These are phyloP conservation scores for Crotalus viridis DNA, from an alignment of 2,113 vertebrate genomes.

Conservation along the genomic window DNA sequence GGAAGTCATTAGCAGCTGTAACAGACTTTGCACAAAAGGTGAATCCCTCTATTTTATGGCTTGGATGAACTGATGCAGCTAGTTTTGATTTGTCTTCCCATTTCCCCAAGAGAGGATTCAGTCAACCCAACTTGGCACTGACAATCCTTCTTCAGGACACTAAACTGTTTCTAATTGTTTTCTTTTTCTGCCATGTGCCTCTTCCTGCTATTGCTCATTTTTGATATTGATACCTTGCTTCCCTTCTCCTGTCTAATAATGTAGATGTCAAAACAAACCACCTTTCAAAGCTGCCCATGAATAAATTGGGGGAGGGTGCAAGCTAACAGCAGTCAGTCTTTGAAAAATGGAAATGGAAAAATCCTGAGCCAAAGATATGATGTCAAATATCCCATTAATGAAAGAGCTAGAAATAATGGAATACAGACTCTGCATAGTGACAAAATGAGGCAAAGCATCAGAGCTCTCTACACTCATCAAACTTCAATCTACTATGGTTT, in stretches of 20 bases:
- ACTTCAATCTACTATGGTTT: neutral
- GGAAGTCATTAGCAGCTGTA: constrained; percentile 33
- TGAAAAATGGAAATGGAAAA: constrained; percentile 43
- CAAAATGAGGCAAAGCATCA: constrained; percentile 35
- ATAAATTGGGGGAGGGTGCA: constrained; percentile 51
- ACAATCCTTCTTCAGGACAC: constrained; percentile 33
- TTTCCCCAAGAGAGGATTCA: constrained; percentile 28
- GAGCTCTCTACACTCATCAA: neutral
- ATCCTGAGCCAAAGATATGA: constrained; percentile 48
- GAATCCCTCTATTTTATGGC: constrained; percentile 25
- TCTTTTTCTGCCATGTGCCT: constrained; percentile 47
- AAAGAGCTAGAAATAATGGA: constrained; percentile 37
- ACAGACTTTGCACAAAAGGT: constrained; percentile 16
- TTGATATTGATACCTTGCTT: constrained; percentile 63
- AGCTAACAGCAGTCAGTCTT: constrained; percentile 57
- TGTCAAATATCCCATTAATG: constrained; percentile 59
- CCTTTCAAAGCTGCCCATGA: constrained; percentile 59
- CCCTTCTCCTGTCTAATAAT: constrained; percentile 58
- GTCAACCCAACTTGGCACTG: constrained; percentile 25
- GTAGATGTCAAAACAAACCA: constrained; percentile 63
- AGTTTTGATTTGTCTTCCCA: neutral
- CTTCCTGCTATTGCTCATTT: constrained; percentile 53
- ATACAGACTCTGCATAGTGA: constrained; percentile 36
- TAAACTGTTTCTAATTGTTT: constrained; percentile 55
- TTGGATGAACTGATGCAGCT: constrained; percentile 34